Evolutionary conservation across 2,888 invertebrate genomes (phyloP), one percentile per base, ranked within the genome.

Genomic region (Cremastobaeus sp.): DNA sequence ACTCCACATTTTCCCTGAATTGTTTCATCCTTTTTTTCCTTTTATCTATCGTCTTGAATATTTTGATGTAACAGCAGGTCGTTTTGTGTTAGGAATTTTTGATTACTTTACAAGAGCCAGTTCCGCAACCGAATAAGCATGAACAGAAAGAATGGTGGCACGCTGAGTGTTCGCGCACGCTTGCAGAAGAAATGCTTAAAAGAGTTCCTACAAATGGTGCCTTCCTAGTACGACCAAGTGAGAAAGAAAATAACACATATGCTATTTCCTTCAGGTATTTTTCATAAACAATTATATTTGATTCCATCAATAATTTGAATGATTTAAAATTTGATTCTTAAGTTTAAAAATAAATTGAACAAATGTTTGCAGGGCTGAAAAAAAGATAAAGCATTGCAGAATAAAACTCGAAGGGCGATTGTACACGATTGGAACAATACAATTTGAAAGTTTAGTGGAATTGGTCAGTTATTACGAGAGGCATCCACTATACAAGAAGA

Each of bases 361-460:
- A n/a, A n/a, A n/a, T 25, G 34, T 21, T 76, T 57, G 0, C 88
- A 96, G 97, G 83, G 95, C 95, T 1, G 96, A 96, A 81, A 95
- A 93, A 54, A 95, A 96, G 88, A 97, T 98, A 76, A 99, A 99
- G 88, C 99, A 99, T 87, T 99, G 98, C 87, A 92, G 97, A 48
- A 95, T 99, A 73, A 95, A 96, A 88, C 91, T 95, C 48, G 98
- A 98, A 84, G 98, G 97, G 0, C 91, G 97, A 0, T 88, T 97
- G 9, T 98, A 95, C 88, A 93, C 94, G 0, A 96, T 98, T 74
- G 97, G 98, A 25, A 93, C 93, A 0, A 94, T 95, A 25, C 94
- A 95, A 84, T 99, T 99, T 89, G 99, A 99, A 89, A 97, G 95
- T 83, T 89, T 99, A n/a, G 95, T 97, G 0, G 97, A 98, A 81